Evolutionary conservation across 2,797 vertebrate genomes (phyloP).

Genomic region (Halcyon chelicuti): DNA sequence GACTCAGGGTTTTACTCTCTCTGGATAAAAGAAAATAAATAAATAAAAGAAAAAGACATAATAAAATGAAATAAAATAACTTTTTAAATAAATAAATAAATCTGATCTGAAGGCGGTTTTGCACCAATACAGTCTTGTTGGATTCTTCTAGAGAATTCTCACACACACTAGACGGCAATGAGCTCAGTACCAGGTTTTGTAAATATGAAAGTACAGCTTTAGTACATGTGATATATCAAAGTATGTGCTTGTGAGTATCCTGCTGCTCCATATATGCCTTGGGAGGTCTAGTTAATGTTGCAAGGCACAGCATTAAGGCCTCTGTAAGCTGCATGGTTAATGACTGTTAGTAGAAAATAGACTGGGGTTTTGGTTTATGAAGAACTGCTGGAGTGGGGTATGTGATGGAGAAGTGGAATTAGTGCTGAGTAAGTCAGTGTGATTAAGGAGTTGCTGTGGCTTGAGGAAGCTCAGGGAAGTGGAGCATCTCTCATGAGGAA

Average conservation of each 20-base stretch:
- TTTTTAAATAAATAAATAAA: not conserved
- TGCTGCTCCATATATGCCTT: not conserved
- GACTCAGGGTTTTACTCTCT: not conserved
- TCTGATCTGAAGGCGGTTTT: not conserved
- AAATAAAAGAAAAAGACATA: not conserved
- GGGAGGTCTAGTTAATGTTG: not conserved
- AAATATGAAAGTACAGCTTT: not conserved
- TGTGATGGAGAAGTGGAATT: not conserved
- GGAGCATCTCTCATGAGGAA: not conserved
- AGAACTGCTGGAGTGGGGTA: not conserved
- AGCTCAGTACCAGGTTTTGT: not conserved
- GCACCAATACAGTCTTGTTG: not conserved
- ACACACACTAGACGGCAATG: not conserved
- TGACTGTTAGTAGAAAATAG: not conserved
- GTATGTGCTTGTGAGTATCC: not conserved
- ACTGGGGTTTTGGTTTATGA: not conserved
- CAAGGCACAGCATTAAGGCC: not conserved
- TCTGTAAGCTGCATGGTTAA: rapidly evolving
- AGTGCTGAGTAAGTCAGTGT: not conserved
- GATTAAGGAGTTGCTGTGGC: not conserved
- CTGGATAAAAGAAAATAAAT: not conserved
- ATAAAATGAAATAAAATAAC: not conserved
- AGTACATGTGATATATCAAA: not conserved
- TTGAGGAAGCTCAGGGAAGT: not conserved
- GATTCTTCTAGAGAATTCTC: not conserved